Base-by-base conservation (phyloP, 2,113 vertebrate species). In the Bagarius yarrelli region DNA sequence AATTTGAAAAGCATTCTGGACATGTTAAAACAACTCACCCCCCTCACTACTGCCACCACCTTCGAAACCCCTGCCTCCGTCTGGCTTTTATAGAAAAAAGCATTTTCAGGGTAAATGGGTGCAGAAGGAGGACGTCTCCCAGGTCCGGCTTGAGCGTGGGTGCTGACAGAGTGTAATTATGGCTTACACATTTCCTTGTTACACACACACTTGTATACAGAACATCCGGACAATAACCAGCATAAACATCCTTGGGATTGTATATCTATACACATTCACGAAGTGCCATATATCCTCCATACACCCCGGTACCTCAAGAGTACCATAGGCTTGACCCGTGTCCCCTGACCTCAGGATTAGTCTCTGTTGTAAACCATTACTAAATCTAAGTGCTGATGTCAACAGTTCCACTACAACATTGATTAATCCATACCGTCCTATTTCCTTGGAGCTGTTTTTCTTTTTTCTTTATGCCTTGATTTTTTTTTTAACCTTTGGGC, bases 321-420 rank as follows among this genome's bases (percentile, higher is more conserved):
- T 21, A 34, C 32, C 27, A 83, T 85, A n/a, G 79, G 27, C 76
- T 76, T 25, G 40, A 73, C 80, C 77, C 16, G 27, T 44, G 53
- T 78, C 85, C 25, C 81, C 78, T 80, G 79, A 89, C 87, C 76
- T 16, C 47, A 52, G 72, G 78, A 86, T 84, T 85, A 77, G 77
- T 83, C 83, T 73, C 83, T 83, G 71, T 59, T 84, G 63, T 86
- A 66, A 72, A 87, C 63, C 63, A 81, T 59, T 85, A 83, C 76
- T 73, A 64, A 83, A 60, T n/a, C 57, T 73, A 64, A 83, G 74
- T 85, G 78, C 85, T 85, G 75, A 83, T 84, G 64, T 84, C 78
- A 57, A 47, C 90, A 93, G 95, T 91, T 93, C 84, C 64, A 74
- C 61, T 53, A 90, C 93, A 91, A 93, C 91, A 89, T 85, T 83